These are phyloP conservation scores for Motacilla tschutschensis DNA, from an alignment of 2,113 vertebrate species.

Conservation along the genomic window DNA sequence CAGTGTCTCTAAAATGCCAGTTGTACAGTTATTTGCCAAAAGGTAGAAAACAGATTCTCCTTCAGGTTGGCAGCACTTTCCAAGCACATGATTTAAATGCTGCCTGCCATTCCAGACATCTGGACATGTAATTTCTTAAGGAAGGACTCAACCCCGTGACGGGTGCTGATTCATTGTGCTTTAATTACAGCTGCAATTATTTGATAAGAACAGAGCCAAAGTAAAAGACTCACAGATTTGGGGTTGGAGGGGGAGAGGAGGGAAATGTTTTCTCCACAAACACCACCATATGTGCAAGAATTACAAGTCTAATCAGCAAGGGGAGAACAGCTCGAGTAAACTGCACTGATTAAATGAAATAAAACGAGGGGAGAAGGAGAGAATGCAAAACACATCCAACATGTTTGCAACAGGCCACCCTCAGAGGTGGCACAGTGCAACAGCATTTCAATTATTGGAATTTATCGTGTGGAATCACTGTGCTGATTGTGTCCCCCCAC, in stretches of 20 bases:
- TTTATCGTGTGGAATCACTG: not conserved
- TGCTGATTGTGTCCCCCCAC: not conserved
- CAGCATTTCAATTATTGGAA: not conserved
- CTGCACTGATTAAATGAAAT: constrained; percentile 45
- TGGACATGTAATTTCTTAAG: constrained; percentile 47
- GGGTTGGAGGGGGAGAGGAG: constrained; percentile 34
- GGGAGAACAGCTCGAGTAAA: constrained; percentile 36
- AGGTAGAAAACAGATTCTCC: not conserved
- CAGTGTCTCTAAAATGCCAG: not conserved
- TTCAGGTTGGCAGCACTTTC: constrained; percentile 18
- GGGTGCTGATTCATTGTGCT: constrained; percentile 41
- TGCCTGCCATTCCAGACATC: constrained; percentile 49
- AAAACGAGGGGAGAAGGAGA: constrained; percentile 17
- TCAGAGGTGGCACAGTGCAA: not conserved
- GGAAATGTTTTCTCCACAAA: constrained; percentile 50
- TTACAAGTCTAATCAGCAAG: constrained; percentile 54
- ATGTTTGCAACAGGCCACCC: constrained; percentile 5
- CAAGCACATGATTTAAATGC: constrained; percentile 35
- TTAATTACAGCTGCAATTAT: constrained; percentile 51
- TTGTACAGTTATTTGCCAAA: constrained; percentile 5
- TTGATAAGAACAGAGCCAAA: constrained; percentile 67
- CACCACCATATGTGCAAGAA: constrained; percentile 49
- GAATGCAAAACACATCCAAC: constrained; percentile 49
- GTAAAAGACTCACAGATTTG: constrained; percentile 48
- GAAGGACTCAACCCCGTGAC: constrained; percentile 27